Conservation (phyloP, 1,140 invertebrate genomes). For the Physella acuta region DNA sequence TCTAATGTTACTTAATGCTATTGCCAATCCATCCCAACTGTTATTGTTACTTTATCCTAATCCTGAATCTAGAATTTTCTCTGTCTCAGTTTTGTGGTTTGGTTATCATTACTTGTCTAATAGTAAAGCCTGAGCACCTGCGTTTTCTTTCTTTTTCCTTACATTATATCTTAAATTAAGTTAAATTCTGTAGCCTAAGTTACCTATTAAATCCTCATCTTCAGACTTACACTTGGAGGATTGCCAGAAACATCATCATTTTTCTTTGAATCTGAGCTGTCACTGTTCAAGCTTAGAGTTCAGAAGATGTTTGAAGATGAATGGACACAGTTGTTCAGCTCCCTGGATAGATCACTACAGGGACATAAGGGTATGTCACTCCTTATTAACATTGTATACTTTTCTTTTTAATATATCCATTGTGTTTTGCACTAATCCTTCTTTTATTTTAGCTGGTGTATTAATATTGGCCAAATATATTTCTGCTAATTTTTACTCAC, state of each 20-base stretch:
- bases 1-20: too few relatives aligned
- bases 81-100: too few relatives aligned
- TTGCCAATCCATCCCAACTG: too few relatives aligned
- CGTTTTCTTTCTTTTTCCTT: too few relatives aligned
- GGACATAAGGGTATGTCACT: neutral
- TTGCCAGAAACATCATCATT: neutral
- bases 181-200: too few relatives aligned
- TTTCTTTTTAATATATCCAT: neutral
- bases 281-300: neutral
- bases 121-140: too few relatives aligned
- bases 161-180: too few relatives aligned
- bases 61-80: too few relatives aligned
- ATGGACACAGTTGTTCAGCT: constrained; percentile 9
- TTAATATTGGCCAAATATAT: neutral
- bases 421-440: neutral
- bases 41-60: too few relatives aligned
- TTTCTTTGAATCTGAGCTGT: neutral
- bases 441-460: neutral
- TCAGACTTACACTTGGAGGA: constrained; percentile 15
- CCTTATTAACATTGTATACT: neutral
- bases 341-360: neutral
- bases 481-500: neutral
- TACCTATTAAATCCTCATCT: too few relatives aligned
- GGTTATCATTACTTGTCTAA: too few relatives aligned
- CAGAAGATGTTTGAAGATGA: constrained; percentile 9